Evolutionary conservation across 2,113 vertebrate genomes (phyloP).

Genomic region (Corythornis cristatus): DNA sequence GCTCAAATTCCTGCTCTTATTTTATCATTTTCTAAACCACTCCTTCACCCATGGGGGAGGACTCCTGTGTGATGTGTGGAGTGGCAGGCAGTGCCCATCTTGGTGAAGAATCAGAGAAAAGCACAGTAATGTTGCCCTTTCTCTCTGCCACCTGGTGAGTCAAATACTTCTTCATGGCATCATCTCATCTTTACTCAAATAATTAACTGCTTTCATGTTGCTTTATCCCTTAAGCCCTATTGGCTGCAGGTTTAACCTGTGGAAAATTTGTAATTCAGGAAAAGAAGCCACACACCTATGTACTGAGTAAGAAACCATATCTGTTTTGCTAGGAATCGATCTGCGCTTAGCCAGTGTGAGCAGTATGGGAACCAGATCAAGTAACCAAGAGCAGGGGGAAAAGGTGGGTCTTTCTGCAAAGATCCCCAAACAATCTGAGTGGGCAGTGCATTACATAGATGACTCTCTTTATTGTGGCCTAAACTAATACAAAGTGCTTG

Average conservation of each 20-base stretch:
- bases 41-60: neutral
- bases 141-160: neutral
- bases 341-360: neutral
- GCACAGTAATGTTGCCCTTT: neutral
- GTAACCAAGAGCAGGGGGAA: neutral
- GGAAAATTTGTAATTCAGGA: neutral
- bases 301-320: neutral
- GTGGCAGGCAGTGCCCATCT: neutral
- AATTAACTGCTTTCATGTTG: neutral
- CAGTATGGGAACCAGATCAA: neutral
- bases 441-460: neutral
- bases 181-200: neutral
- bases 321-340: neutral
- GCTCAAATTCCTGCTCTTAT: neutral
- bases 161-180: neutral
- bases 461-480: neutral
- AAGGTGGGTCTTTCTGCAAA: neutral
- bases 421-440: neutral
- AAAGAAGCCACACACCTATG: neutral
- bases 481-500: neutral
- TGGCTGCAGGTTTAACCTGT: constrained; percentile 3
- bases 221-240: neutral
- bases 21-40: neutral
- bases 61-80: neutral
- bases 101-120: neutral